Evolutionary conservation across 2,888 invertebrate species (phyloP).

Genomic region (Phortica magna): DNA sequence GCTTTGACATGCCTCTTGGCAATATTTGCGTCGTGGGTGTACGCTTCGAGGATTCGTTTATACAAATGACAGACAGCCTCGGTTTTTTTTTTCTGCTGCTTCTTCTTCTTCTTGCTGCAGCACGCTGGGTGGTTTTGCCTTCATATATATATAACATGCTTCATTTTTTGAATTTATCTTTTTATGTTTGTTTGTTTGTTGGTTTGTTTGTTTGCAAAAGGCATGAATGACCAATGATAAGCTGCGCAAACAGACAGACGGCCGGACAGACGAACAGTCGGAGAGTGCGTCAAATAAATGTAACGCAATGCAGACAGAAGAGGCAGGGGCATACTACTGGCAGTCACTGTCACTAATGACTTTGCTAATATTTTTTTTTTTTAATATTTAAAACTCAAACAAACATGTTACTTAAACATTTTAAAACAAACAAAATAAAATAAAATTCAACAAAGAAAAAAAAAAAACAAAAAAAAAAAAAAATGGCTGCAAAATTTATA

Average conservation of each 20-base stretch:
- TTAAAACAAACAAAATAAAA: neutral
- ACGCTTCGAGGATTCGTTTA: neutral
- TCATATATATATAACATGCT: too few species aligned
- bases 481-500: neutral
- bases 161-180: neutral
- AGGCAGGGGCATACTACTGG: too few species aligned
- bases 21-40: neutral
- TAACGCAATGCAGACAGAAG: too few species aligned
- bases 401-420: too few species aligned
- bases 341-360: too few species aligned
- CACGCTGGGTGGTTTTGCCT: neutral
- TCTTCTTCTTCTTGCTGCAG: too few species aligned
- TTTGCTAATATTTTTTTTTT: too few species aligned
- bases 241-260: neutral
- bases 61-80: neutral
- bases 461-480: neutral
- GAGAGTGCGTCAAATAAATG: too few species aligned
- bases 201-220: too few species aligned
- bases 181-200: constrained; percentile 1
- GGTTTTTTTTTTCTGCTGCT: too few species aligned
- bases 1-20: neutral
- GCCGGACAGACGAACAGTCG: neutral
- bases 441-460: neutral
- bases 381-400: too few species aligned
- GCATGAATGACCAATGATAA: constrained; percentile 20